These are phyloP conservation scores for Pelodiscus sinensis DNA, from an alignment of 2,113 vertebrate genomes.

Conservation along the genomic window DNA sequence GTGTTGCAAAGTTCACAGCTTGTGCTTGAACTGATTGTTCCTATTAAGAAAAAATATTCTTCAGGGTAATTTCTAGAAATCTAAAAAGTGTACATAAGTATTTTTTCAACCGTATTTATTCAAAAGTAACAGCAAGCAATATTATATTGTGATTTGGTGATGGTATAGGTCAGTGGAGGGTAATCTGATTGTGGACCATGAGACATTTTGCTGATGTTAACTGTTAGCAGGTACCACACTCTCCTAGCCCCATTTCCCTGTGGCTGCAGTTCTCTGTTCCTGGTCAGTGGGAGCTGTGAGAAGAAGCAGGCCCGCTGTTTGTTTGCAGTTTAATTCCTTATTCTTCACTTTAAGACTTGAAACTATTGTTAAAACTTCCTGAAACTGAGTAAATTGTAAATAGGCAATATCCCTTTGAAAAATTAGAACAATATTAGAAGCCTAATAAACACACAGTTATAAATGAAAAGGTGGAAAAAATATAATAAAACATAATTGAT, in stretches of 20 bases:
- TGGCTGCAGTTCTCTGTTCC: too few species aligned
- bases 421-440: neutral
- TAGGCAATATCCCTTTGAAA: neutral
- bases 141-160: neutral
- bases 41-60: neutral
- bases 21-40: neutral
- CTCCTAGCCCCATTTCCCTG: too few species aligned
- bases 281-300: too few species aligned
- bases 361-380: neutral
- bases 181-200: too few species aligned
- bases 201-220: too few species aligned
- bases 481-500: too few species aligned
- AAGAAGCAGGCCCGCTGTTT: too few species aligned
- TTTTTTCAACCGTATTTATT: neutral
- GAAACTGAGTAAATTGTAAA: neutral
- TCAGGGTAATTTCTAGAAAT: neutral
- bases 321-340: neutral
- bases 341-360: neutral
- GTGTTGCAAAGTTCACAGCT: rapidly evolving
- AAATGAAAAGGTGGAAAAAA: neutral
- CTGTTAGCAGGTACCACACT: too few species aligned
- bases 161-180: too few species aligned
- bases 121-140: neutral
- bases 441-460: neutral
- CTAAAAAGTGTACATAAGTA: neutral